phyloP scores from a whole-genome alignment of 2,113 vertebrate genomes.

The Stegostoma tigrinum region DNA sequence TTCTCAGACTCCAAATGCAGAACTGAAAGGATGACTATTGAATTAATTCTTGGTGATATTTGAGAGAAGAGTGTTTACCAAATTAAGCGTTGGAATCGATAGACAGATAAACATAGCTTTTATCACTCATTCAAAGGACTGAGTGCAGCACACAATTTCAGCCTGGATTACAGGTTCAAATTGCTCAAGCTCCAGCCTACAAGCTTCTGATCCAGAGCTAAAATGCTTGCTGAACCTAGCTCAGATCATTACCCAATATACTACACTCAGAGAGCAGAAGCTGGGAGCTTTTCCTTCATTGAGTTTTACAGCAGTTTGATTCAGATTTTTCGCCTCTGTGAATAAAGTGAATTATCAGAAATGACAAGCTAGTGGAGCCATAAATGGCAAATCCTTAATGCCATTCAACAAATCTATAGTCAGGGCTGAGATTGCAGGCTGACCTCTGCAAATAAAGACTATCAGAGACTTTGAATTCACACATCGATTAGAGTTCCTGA shows the following conservation, averaged over 20 bases:
- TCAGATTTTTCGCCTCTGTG: background rate
- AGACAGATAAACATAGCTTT: background rate
- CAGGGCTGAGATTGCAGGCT: background rate
- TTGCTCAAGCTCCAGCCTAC: background rate
- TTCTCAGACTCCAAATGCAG: background rate
- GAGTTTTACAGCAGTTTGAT: background rate
- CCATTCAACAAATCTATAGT: background rate
- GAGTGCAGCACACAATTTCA: background rate
- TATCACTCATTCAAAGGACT: background rate
- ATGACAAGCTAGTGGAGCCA: background rate
- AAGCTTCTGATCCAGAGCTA: background rate
- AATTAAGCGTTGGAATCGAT: background rate
- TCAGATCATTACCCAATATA: background rate
- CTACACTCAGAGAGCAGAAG: background rate
- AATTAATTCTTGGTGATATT: background rate
- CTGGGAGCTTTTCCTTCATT: background rate
- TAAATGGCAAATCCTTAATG: background rate
- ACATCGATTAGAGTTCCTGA: background rate
- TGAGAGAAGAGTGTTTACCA: background rate
- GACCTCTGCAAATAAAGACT: background rate
- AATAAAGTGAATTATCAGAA: background rate
- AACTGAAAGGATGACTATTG: background rate
- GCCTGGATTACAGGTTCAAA: background rate
- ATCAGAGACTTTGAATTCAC: background rate
- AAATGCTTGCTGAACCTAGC: background rate